Evolutionary conservation across 2,888 invertebrate genomes (phyloP), one percentile per base, ranked within the genome.

Genomic region (Macrophya alboannulata): DNA sequence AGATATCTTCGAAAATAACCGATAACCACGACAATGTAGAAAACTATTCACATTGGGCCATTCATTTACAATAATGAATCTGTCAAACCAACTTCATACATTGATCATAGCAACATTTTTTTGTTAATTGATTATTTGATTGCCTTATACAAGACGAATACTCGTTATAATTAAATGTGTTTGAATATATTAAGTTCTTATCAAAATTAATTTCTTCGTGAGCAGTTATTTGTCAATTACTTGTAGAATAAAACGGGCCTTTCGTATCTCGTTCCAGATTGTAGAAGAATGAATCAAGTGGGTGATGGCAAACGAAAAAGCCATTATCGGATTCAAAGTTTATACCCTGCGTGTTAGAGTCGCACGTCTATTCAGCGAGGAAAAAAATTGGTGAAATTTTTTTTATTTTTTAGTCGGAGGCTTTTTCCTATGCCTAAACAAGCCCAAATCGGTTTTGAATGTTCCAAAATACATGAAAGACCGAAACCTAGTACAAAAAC

Each of bases 391-490:
- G 3, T 31, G 31, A 81, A 40, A 31, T 31, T 31, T 3, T 31
- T 12, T 81, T 62, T n/a, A n/a, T n/a, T 62, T 62, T 62, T 43
- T 37, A 51, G 43, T 15, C 21, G 59, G 43, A 21, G 21, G 43
- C n/a, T 76, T 59, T 81, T 59, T 59, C 62, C 62, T 40, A 81
- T 17, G 40, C 62, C 81, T 81, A 81, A 59, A 81, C 81, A 81
- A 81, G 12, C 62, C 59, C 40, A 43, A 81, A 81, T 59, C 59
- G 81, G 21, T 81, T 81, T 81, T 25, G 59, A 81, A 81, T 81
- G 62, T 81, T 40, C 81, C 62, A 81, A 62, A 62, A 81, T 62
- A 81, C 31, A 59, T 62, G 62, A 62, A 43, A 59, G 51, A 81
- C 81, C 59, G 40, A 81, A 62, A 40, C 62, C 31, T 40, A 59